Conservation (phyloP, 2,888 invertebrate genomes). For the Apamea epomidion region DNA sequence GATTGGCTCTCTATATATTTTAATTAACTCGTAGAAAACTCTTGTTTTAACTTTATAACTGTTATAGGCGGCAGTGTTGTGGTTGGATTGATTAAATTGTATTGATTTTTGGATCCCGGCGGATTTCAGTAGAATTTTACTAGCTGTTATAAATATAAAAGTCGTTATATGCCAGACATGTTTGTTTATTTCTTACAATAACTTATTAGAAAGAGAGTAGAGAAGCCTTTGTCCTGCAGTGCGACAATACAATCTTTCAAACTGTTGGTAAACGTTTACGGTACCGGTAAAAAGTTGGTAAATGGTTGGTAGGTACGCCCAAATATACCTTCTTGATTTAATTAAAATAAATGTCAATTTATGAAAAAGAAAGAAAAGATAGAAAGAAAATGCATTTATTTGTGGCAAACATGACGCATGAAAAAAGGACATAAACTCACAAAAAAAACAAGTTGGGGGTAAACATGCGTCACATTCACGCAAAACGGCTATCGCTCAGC, state of each 20-base stretch:
- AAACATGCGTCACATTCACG: no score
- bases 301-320: no score
- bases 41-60: constrained; percentile 65
- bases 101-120: constrained; percentile 34
- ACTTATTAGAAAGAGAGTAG: not conserved
- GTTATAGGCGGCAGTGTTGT: constrained; percentile 53
- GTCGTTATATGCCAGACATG: not conserved
- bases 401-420: no score
- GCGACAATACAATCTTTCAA: not conserved
- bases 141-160: not conserved
- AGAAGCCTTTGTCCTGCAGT: not conserved
- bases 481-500: no score
- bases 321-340: not conserved
- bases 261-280: no score
- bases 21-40: constrained; percentile 77
- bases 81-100: constrained; percentile 66
- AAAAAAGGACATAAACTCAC: no score
- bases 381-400: no score
- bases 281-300: no score
- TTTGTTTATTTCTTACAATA: not conserved
- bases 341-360: not conserved
- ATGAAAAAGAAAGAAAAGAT: no score
- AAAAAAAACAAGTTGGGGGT: no score
- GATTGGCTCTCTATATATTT: constrained; percentile 72
- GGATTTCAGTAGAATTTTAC: not conserved